A percentile compares a stretch with the other conserved stretches of the same genome.
These are phyloP conservation scores for Tanytarsus gracilentus DNA, from an alignment of 2,888 invertebrate genomes.

Conservation along the genomic window DNA sequence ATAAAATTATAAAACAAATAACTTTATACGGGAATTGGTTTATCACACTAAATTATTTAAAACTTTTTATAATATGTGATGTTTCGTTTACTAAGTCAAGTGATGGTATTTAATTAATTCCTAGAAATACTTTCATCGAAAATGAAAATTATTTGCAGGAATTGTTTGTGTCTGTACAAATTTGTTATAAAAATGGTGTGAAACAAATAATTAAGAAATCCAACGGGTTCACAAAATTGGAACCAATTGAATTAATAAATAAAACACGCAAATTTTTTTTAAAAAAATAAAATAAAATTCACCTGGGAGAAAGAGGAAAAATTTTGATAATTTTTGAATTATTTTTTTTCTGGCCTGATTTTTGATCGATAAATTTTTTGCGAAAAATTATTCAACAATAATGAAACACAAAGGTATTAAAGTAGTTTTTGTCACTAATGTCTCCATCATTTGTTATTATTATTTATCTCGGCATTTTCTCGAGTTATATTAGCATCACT, in stretches of 20 bases:
- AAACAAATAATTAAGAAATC: constrained; percentile 32
- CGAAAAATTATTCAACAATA: constrained; percentile 29
- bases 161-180: no score
- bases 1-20: neutral
- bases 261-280: constrained; percentile 25
- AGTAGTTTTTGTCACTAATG: constrained; percentile 42
- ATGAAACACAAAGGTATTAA: constrained; percentile 17
- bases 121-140: constrained; percentile 28
- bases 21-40: constrained; percentile 29
- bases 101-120: neutral
- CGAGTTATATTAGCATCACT: constrained; percentile 31
- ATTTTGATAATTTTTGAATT: constrained; percentile 30
- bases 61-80: neutral
- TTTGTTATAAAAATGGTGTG: no score
- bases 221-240: constrained; percentile 36
- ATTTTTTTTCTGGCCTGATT: constrained; percentile 30
- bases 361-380: constrained; percentile 11
- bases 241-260: constrained; percentile 34
- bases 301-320: constrained; percentile 32
- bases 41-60: constrained; percentile 7
- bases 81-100: neutral
- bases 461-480: constrained; percentile 30
- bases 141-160: no score
- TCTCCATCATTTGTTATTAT: constrained; percentile 37
- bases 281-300: constrained; percentile 26